phyloP scores from a whole-genome alignment of 2,797 vertebrate species.

The Pseudotriccus pelzelni region DNA sequence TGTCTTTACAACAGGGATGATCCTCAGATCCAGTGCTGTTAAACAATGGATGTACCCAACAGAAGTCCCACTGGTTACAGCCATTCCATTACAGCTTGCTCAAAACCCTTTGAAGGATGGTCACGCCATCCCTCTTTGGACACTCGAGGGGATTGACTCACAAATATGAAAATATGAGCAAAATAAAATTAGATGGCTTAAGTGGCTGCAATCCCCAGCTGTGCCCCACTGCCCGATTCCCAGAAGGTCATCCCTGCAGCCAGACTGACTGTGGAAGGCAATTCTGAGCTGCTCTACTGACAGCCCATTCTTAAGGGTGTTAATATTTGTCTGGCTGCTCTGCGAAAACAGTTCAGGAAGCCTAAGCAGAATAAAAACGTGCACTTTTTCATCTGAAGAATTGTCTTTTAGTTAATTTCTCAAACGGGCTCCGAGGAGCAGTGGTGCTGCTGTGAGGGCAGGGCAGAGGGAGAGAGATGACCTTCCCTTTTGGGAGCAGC shows the following conservation, averaged over 20 bases:
- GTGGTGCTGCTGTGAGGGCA: not conserved
- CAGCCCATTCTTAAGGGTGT: not conserved
- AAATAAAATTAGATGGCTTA: conserved; percentile 52
- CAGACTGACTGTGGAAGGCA: not conserved
- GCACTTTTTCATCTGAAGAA: not conserved
- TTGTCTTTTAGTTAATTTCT: not conserved
- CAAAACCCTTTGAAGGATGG: conserved; percentile 3
- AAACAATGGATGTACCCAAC: conserved; percentile 13
- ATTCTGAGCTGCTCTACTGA: not conserved
- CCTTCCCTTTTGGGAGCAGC: conserved; percentile 21
- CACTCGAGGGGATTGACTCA: conserved; percentile 16
- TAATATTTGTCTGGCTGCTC: not conserved
- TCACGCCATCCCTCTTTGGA: not conserved
- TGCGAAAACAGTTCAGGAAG: not conserved
- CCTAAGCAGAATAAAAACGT: not conserved
- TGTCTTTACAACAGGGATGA: conserved; percentile 24
- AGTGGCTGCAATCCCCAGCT: conserved; percentile 40
- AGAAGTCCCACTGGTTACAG: conserved; percentile 18
- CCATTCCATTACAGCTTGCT: not conserved
- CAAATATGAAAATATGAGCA: conserved; percentile 12
- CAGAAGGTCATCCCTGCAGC: not conserved
- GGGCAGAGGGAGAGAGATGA: not conserved
- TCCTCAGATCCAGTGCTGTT: not conserved
- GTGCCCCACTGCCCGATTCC: not conserved
- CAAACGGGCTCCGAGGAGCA: not conserved